These are phyloP conservation scores for Eupithecia inturbata DNA, from an alignment of 2,888 invertebrate genomes.

Conservation along the genomic window DNA sequence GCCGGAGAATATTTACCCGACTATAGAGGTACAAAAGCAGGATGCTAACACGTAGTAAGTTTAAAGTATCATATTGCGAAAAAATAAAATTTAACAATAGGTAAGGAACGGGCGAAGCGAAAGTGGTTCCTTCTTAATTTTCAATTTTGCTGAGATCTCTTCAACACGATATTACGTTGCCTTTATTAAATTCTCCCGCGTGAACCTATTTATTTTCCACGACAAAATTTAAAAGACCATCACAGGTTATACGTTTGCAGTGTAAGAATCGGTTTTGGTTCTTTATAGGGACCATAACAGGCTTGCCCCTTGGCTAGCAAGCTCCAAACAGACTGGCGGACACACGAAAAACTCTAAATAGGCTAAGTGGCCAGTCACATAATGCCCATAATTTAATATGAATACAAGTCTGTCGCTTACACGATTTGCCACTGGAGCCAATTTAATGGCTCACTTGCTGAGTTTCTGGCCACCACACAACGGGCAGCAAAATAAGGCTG, in stretches of 20 bases:
- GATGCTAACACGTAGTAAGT: slow-evolving; percentile 32
- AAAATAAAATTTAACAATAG: slow-evolving; percentile 51
- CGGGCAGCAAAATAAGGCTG: neutral
- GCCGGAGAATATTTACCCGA: too few relatives aligned
- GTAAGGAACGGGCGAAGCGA: slow-evolving; percentile 46
- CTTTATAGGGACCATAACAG: slow-evolving; percentile 24
- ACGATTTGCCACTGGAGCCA: neutral
- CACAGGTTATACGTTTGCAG: slow-evolving; percentile 59
- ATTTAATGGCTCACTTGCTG: neutral
- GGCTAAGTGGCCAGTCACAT: neutral
- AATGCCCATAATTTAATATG: neutral
- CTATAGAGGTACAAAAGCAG: too few relatives aligned
- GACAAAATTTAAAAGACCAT: slow-evolving; percentile 76
- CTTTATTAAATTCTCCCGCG: slow-evolving; percentile 71
- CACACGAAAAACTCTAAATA: too few relatives aligned
- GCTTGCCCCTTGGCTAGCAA: slow-evolving; percentile 41
- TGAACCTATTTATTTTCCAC: slow-evolving; percentile 67
- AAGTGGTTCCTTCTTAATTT: slow-evolving; percentile 65
- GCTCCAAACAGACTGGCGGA: neutral
- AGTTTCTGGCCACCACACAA: neutral
- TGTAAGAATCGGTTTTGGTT: slow-evolving; percentile 71
- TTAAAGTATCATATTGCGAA: slow-evolving; percentile 42
- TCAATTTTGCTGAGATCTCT: slow-evolving; percentile 66
- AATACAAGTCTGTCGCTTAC: neutral
- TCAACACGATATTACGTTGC: slow-evolving; percentile 62